A percentile compares a stretch with the other conserved stretches of the same genome.
These are phyloP conservation scores for Nomada goodeniana DNA, from an alignment of 2,888 invertebrate species.

Conservation along the genomic window DNA sequence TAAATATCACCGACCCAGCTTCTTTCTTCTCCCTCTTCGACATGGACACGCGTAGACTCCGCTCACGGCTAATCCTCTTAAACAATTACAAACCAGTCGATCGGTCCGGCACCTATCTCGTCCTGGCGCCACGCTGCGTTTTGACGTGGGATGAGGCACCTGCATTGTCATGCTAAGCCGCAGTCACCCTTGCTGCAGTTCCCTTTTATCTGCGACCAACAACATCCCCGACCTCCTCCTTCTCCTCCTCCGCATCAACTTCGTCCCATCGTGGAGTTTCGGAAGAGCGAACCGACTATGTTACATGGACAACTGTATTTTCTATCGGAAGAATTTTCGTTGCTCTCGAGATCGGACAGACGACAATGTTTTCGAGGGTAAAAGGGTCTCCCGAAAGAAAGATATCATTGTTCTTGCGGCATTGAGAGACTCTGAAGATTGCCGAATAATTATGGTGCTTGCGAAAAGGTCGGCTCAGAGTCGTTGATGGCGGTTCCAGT, in stretches of 20 bases:
- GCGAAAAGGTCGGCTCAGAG: no score
- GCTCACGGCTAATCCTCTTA: conserved; percentile 78
- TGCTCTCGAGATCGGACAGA: no score
- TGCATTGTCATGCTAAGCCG: conserved; percentile 83
- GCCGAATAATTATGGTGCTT: no score
- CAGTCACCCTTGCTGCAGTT: conserved; percentile 63
- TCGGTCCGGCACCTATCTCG: conserved; percentile 75
- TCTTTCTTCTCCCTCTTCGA: conserved; percentile 44
- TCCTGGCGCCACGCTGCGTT: conserved; percentile 83
- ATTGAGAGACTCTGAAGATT: no score
- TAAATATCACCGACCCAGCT: conserved; percentile 69
- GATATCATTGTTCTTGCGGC: no score
- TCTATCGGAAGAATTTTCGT: neutral
- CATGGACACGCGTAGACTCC: conserved; percentile 73
- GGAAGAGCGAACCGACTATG: neutral
- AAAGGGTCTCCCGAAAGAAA: no score
- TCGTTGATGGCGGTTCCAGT: no score
- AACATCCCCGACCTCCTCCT: conserved; percentile 60
- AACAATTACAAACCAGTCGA: conserved; percentile 81
- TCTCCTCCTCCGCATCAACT: conserved; percentile 17
- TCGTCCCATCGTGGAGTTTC: conserved; percentile 10
- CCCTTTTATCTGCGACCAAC: conserved; percentile 75
- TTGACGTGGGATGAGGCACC: conserved; percentile 84
- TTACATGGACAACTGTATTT: neutral
- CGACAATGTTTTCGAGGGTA: no score